Evolutionary conservation across 2,113 vertebrate genomes (phyloP).

Genomic region (Bos javanicus): DNA sequence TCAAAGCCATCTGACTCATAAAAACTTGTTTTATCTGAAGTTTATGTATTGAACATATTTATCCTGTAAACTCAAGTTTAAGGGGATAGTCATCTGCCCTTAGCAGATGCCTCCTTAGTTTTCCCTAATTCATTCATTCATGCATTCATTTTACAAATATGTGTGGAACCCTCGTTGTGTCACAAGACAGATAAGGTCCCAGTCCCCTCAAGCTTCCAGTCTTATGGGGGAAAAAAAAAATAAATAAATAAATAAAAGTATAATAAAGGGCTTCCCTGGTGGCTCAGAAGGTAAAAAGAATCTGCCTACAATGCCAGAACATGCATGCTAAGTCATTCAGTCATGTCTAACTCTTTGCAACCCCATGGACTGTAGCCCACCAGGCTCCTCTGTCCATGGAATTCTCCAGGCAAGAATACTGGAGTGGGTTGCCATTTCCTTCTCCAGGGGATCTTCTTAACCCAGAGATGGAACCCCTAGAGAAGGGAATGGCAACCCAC

Average conservation of each 20-base stretch:
- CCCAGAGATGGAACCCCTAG: background rate
- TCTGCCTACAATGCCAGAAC: background rate
- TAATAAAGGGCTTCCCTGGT: background rate
- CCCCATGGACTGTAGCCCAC: background rate
- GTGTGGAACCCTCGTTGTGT: background rate
- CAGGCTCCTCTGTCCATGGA: background rate
- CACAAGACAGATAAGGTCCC: background rate
- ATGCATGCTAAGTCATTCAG: background rate
- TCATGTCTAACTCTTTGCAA: background rate
- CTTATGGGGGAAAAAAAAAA: background rate
- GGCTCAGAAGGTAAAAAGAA: background rate
- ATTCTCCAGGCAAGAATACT: background rate
- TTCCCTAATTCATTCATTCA: background rate
- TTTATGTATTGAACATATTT: background rate
- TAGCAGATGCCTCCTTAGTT: background rate
- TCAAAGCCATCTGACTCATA: background rate
- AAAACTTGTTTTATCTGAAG: background rate
- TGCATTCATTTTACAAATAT: background rate
- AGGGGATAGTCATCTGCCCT: background rate
- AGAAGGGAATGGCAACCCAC: background rate
- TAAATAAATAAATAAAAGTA: background rate
- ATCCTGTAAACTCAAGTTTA: background rate
- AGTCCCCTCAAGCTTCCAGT: background rate
- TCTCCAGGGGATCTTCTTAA: background rate
- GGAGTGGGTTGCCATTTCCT: background rate